Base-by-base conservation (phyloP, 2,888 invertebrate genomes). In the Cheilosia vernalis region DNA sequence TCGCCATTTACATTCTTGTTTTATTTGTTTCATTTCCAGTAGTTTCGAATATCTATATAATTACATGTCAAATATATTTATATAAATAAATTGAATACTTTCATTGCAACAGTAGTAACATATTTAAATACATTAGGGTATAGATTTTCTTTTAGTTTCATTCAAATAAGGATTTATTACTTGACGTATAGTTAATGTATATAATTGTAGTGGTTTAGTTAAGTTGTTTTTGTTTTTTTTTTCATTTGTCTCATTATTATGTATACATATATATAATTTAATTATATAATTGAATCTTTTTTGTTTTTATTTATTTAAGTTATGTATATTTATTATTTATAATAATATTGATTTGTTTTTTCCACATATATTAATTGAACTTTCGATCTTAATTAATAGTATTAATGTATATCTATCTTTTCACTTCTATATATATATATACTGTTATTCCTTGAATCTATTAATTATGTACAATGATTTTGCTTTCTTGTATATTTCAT, bases 201-300 rank as follows among this genome's bases (percentile, higher is more conserved):
- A 66, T 79, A 83, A 79, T 83, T 80, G 82, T 78, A 72, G 72
- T 83, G 82, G 61, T 82, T 82, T 77, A 66, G 70, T 66, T 49
- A 77, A 72, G 61, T 55, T 72, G 58, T 21, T 24, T 42, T 42
- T 60, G 27, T 27, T 42, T 24, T 74, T 72, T 53, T 53, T 53
- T 42, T 24, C n/a, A n/a, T n/a, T 69, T 72, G 53, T 53, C 53
- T 63, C 69, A 63, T 63, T 63, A 63, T 80, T 84, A 80, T 74
- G 69, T 84, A 79, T 84, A 84, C 2, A 24, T 24, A 24, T 27
- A 27, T 27, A 27, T 84, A 84, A 84, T 84, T 84, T 84, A 70
- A 84, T 84, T 84, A 84, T 81, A 77, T 85, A 81, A 85, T 85
- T 85, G 80, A 85, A 77, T 85, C 81, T 49, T 77, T 85, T 70